phyloP scores from a whole-genome alignment of 2,888 invertebrate genomes.

The Eueremaeus valkanovi region DNA sequence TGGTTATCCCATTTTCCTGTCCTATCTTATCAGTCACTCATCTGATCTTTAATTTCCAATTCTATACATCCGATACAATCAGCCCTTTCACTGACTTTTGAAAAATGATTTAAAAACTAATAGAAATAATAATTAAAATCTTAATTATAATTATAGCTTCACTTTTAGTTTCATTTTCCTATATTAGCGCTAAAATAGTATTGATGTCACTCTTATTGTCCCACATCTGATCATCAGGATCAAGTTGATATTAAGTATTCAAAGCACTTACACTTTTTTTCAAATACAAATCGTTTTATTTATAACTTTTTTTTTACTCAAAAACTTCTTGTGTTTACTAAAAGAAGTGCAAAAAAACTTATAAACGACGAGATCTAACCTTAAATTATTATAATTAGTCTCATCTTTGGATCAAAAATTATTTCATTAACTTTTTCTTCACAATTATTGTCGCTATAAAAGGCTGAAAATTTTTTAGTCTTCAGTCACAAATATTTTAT shows the following conservation, averaged over 20 bases:
- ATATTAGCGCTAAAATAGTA: neutral
- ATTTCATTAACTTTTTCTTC: neutral
- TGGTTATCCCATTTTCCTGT: too few relatives aligned
- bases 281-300: neutral
- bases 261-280: neutral
- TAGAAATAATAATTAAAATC: neutral
- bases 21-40: too few relatives aligned
- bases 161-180: neutral
- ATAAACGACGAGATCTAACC: neutral
- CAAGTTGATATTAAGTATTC: neutral
- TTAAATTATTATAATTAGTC: neutral
- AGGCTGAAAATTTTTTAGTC: neutral
- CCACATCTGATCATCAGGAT: neutral
- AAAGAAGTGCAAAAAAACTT: too few relatives aligned
- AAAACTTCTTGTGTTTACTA: too few relatives aligned
- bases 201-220: neutral
- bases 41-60: too few relatives aligned
- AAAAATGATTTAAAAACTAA: too few relatives aligned
- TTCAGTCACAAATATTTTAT: neutral
- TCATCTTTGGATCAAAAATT: neutral
- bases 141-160: neutral
- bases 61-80: too few relatives aligned
- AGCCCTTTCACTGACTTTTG: too few relatives aligned
- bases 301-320: neutral
- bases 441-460: neutral